Conservation (phyloP, 2,888 invertebrate species). For the Drosophila gaucha region DNA sequence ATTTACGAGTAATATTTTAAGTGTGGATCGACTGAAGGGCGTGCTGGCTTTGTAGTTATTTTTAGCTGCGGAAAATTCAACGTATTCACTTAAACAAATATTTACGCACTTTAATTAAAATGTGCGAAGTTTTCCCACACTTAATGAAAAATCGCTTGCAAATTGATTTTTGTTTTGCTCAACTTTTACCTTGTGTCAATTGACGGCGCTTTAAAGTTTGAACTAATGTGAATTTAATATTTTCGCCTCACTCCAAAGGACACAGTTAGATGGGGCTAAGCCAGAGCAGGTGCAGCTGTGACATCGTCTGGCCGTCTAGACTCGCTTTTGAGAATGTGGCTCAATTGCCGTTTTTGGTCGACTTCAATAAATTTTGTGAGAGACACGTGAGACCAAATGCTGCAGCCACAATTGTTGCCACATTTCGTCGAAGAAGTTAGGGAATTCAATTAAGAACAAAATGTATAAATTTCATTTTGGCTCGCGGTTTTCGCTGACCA, state of each 20-base stretch:
- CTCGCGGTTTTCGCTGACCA: conserved; percentile 39
- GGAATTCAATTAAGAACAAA: conserved; percentile 70
- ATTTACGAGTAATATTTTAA: background rate
- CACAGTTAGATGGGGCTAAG: conserved; percentile 7
- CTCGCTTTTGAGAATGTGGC: conserved; percentile 30
- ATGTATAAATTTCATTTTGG: conserved; percentile 47
- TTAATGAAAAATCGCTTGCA: background rate
- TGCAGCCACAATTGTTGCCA: conserved; percentile 39
- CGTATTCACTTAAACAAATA: conserved; percentile 32
- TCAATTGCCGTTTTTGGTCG: conserved; percentile 34
- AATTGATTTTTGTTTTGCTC: conserved; percentile 1
- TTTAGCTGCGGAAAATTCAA: background rate
- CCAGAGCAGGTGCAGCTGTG: conserved; percentile 39
- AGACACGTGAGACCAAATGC: conserved; percentile 31
- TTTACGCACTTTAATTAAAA: conserved; percentile 48
- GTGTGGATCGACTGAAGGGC: background rate
- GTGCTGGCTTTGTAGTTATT: conserved; percentile 1
- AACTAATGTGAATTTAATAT: conserved; percentile 26
- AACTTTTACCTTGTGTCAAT: background rate
- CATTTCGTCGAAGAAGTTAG: conserved; percentile 28
- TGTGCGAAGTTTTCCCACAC: background rate
- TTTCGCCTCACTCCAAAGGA: conserved; percentile 3
- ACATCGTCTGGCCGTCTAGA: conserved; percentile 65
- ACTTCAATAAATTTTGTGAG: conserved; percentile 57
- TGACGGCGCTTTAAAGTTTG: conserved; percentile 11